Percentiles rank a stretch among this genome's conserved stretches.
phyloP scores from a whole-genome alignment of 2,797 vertebrate genomes.

The Sebastiscus tertius region DNA sequence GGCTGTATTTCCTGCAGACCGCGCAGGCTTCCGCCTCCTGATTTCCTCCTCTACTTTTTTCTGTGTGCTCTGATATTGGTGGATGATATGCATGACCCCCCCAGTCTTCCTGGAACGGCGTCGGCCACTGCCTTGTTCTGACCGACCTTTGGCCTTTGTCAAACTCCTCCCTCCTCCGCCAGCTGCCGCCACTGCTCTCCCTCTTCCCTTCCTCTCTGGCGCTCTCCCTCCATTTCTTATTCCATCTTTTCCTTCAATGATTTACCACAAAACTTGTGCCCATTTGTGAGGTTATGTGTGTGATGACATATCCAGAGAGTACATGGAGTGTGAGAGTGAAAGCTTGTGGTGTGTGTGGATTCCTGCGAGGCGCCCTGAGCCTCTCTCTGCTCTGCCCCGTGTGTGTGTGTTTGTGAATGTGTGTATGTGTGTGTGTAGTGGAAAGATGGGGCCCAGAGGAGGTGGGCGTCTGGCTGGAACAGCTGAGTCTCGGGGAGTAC shows the following conservation, averaged over 20 bases:
- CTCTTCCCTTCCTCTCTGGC: constrained; percentile 58
- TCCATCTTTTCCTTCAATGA: constrained; percentile 34
- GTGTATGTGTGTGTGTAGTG: constrained; percentile 92
- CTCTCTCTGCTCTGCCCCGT: constrained; percentile 79
- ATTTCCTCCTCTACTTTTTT: constrained; percentile 47
- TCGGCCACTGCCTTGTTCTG: constrained; percentile 47
- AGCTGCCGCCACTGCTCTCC: constrained; percentile 82
- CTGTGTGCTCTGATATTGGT: constrained; percentile 64
- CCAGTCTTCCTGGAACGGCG: constrained; percentile 56
- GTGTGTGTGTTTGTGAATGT: constrained; percentile 83
- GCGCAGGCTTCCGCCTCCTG: constrained; percentile 74
- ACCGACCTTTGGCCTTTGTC: constrained; percentile 69
- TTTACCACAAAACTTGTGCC: constrained; percentile 34
- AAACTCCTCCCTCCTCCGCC: constrained; percentile 79
- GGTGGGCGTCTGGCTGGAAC: constrained; percentile 99
- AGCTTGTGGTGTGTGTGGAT: constrained; percentile 1
- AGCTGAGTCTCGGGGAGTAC: constrained; percentile 99
- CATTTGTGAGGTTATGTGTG: constrained; percentile 53
- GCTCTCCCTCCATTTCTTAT: constrained; percentile 4
- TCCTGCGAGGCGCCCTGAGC: constrained; percentile 71
- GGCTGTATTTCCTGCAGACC: constrained; percentile 61
- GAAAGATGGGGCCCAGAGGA: constrained; percentile 99
- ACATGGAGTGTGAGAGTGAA: background rate
- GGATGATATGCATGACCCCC: constrained; percentile 80
- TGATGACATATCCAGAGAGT: constrained; percentile 1